Evolutionary conservation across 37 sponge, comb jelly and placozoan species (phyloP).

Genomic region (Amphimedon queenslandica): DNA sequence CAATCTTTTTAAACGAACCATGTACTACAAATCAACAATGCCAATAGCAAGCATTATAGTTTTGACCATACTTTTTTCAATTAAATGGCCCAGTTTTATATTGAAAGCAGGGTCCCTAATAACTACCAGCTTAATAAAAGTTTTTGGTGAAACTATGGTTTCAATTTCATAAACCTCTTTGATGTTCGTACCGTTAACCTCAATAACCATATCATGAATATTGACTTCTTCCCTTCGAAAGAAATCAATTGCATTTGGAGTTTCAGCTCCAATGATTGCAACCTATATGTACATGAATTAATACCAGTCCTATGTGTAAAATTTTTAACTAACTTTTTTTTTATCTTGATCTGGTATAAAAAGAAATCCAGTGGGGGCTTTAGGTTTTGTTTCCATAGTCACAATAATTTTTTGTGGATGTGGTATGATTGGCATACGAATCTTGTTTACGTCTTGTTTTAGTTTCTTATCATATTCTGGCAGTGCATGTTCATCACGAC

Average conservation of each 20-base stretch:
- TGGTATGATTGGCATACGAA: too few species aligned
- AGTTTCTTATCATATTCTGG: constrained; percentile 24
- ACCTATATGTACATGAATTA: not conserved
- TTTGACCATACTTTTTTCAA: too few species aligned
- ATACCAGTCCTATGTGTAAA: not conserved
- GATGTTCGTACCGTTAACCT: not conserved
- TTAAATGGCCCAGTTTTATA: too few species aligned
- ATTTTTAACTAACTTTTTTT: not conserved
- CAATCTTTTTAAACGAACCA: too few species aligned
- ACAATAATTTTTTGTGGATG: too few species aligned
- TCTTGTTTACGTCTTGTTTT: constrained; percentile 2
- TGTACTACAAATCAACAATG: too few species aligned
- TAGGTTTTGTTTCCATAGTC: not conserved
- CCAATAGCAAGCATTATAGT: too few species aligned
- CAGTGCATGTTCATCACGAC: constrained; percentile 34
- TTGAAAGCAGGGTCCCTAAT: not conserved
- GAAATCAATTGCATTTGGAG: not conserved
- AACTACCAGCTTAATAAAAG: not conserved
- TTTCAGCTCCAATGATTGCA: not conserved
- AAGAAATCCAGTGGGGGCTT: not conserved
- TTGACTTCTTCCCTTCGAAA: not conserved
- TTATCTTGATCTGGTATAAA: not conserved
- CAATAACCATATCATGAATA: not conserved
- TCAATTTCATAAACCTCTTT: not conserved
- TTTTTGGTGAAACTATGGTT: not conserved